Percentiles rank a stretch among this genome's conserved stretches.
Conservation (phyloP, 2,113 vertebrate species). For the Protomyctophum bolini region DNA sequence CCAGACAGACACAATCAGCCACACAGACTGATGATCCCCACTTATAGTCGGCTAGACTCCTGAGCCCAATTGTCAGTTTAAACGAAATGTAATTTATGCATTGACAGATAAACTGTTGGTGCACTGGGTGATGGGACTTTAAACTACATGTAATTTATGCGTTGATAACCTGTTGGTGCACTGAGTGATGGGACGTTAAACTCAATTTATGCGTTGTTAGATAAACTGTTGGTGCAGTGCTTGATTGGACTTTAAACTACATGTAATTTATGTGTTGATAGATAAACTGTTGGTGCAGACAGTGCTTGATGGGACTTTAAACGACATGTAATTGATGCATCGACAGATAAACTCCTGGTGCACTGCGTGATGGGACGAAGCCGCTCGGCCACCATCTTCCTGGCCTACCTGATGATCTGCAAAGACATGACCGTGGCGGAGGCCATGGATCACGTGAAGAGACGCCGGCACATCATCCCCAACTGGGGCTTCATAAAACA, state of each 20-base stretch:
- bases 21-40: too few relatives aligned
- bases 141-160: too few relatives aligned
- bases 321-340: background rate
- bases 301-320: slow-evolving; percentile 92
- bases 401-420: slow-evolving; percentile 96
- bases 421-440: slow-evolving; percentile 91
- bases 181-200: too few relatives aligned
- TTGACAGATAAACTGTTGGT: too few relatives aligned
- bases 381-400: slow-evolving; percentile 89
- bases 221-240: too few relatives aligned
- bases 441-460: slow-evolving; percentile 88
- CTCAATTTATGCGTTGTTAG: too few relatives aligned
- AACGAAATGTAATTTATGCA: too few relatives aligned
- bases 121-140: too few relatives aligned
- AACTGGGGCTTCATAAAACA: slow-evolving; percentile 97
- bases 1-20: background rate
- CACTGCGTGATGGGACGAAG: slow-evolving; percentile 99
- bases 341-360: slow-evolving; percentile 90
- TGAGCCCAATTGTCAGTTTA: too few relatives aligned
- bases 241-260: background rate
- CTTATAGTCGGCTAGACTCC: too few relatives aligned
- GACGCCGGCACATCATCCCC: slow-evolving; percentile 87
- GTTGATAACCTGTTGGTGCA: too few relatives aligned
- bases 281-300: slow-evolving; percentile 89
- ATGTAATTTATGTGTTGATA: slow-evolving; percentile 56